Conservation (phyloP, 2,888 invertebrate genomes). For the Lepidochrysops patricia region DNA sequence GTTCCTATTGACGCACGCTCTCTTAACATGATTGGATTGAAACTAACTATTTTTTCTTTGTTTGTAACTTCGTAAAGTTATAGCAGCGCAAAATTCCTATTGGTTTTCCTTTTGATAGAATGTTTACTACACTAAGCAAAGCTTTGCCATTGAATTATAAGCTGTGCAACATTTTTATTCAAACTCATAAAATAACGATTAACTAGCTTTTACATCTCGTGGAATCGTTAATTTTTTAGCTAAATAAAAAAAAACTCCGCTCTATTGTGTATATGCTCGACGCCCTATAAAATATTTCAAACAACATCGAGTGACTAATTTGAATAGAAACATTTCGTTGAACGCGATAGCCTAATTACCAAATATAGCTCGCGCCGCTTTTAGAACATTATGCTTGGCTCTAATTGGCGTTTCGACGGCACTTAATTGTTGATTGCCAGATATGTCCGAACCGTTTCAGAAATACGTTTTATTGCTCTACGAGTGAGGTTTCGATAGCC, state of each 20-base stretch:
- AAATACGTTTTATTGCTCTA: slow-evolving; percentile 63
- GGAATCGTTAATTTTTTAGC: no score
- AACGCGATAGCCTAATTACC: slow-evolving; percentile 37
- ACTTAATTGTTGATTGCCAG: slow-evolving; percentile 56
- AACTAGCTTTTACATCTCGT: no score
- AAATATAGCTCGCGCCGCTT: slow-evolving; percentile 40
- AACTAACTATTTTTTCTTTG: no score
- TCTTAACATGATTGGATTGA: neutral
- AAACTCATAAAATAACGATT: no score
- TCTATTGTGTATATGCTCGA: no score
- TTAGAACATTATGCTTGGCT: slow-evolving; percentile 40
- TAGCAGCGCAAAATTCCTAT: no score
- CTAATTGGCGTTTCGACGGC: slow-evolving; percentile 49
- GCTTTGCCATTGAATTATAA: no score
- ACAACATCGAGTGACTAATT: neutral
- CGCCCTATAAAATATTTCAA: no score
- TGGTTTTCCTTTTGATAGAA: no score
- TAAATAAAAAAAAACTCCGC: no score
- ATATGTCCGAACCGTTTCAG: slow-evolving; percentile 47
- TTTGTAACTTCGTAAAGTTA: no score
- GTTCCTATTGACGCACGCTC: neutral
- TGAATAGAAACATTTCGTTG: slow-evolving; percentile 2
- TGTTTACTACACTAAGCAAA: neutral
- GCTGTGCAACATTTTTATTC: no score
- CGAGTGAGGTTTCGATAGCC: slow-evolving; percentile 46